Conservation (phyloP, 2,797 vertebrate species). For the Anguilla pacifica region DNA sequence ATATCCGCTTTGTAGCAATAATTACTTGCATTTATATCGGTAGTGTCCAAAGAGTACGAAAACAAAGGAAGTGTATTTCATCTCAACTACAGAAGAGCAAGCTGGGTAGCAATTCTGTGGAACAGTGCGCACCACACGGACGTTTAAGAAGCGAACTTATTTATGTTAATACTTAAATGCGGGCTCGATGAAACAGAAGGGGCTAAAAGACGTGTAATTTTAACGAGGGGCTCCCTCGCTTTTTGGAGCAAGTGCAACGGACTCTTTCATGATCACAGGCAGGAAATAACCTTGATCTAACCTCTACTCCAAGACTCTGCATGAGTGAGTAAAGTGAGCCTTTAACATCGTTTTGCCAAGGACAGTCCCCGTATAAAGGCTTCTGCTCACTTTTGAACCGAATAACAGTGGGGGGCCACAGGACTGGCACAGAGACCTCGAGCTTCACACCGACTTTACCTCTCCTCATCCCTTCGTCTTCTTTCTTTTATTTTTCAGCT, state of each 20-base stretch:
- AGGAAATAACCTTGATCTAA: not conserved
- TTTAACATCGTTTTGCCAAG: not conserved
- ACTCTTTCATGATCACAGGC: not conserved
- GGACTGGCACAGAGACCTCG: not conserved
- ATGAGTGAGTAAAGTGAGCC: not conserved
- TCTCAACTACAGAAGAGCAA: not conserved
- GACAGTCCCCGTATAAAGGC: not conserved
- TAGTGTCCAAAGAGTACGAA: not conserved
- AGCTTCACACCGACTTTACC: not conserved
- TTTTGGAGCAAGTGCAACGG: not conserved
- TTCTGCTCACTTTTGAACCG: not conserved
- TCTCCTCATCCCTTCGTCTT: no score
- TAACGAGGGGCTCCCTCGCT: not conserved
- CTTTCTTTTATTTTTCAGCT: not conserved
- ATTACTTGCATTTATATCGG: not conserved
- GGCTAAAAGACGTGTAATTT: not conserved
- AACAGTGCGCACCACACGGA: not conserved
- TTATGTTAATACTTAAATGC: not conserved
- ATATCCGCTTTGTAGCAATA: not conserved
- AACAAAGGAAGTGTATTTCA: not conserved
- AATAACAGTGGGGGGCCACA: no score
- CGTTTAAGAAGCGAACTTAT: not conserved
- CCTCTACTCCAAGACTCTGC: not conserved
- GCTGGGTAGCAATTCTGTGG: not conserved
- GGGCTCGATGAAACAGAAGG: not conserved